Evolutionary conservation across 1,140 invertebrate species (phyloP).

Genomic region (Drosophila parvula): DNA sequence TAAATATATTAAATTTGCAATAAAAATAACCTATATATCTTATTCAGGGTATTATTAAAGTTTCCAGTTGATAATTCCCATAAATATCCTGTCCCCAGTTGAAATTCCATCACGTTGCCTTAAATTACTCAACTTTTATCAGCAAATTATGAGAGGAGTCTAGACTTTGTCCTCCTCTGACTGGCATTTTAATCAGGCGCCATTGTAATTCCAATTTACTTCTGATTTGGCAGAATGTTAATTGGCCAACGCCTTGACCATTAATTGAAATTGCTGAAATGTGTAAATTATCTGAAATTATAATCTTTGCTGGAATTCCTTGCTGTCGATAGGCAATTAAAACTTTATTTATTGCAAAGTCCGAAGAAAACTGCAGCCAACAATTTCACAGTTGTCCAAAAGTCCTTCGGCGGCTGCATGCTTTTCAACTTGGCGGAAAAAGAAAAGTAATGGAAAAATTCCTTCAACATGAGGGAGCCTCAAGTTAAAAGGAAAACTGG

Average conservation of each 20-base stretch:
- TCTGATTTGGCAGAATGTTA: conserved; percentile 16
- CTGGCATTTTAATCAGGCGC: conserved; percentile 34
- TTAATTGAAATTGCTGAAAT: conserved; percentile 56
- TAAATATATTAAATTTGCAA: too few species aligned
- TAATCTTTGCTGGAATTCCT: conserved; percentile 33
- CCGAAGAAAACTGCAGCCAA: conserved; percentile 42
- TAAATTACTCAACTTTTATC: conserved; percentile 48
- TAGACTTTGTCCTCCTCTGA: conserved; percentile 15
- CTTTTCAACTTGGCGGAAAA: conserved; percentile 28
- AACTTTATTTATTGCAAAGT: conserved; percentile 67
- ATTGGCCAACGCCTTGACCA: conserved; percentile 34
- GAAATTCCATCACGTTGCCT: conserved; percentile 51
- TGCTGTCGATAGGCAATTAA: conserved; percentile 58
- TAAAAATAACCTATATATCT: background rate
- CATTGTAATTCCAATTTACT: conserved; percentile 17
- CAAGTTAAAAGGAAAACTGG: conserved; percentile 27
- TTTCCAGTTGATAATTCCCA: background rate
- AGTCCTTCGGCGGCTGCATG: conserved; percentile 33
- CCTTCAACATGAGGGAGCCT: conserved; percentile 13
- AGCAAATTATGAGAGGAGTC: conserved; percentile 55
- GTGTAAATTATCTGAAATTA: conserved; percentile 44
- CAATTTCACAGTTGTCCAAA: conserved; percentile 40
- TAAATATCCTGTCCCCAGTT: conserved; percentile 37
- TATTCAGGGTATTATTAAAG: background rate
- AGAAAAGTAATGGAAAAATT: background rate